A percentile compares a stretch with the other conserved stretches of the same genome.
These are phyloP conservation scores for Temnothorax longispinosus DNA, from an alignment of 1,140 invertebrate species.

Conservation along the genomic window DNA sequence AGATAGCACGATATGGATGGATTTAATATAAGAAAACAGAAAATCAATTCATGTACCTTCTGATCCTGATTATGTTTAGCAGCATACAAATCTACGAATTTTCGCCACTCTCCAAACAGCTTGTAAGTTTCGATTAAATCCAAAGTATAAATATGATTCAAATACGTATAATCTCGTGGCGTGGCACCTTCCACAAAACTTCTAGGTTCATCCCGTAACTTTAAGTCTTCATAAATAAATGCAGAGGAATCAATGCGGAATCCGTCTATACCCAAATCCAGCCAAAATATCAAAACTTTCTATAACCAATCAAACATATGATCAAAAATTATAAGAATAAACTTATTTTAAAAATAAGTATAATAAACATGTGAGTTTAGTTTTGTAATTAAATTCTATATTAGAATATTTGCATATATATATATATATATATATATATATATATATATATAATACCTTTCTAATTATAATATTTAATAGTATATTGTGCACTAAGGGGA, in stretches of 20 bases:
- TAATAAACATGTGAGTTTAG: not conserved
- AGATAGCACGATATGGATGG: not conserved
- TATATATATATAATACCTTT: not conserved
- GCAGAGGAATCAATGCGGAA: slow-evolving; percentile 91
- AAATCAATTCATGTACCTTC: slow-evolving; percentile 61
- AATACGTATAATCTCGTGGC: slow-evolving; percentile 80
- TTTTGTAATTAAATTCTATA: not conserved
- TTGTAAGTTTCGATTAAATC: slow-evolving; percentile 87
- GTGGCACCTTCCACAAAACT: slow-evolving; percentile 81
- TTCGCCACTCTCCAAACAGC: slow-evolving; percentile 88
- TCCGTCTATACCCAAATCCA: slow-evolving; percentile 90
- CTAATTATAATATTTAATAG: not conserved
- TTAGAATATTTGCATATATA: too few relatives aligned
- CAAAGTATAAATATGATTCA: slow-evolving; percentile 89
- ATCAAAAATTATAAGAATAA: not conserved
- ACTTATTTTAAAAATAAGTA: too few relatives aligned
- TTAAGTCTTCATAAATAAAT: slow-evolving; percentile 87
- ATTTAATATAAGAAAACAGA: not conserved
- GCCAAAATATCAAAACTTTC: slow-evolving; percentile 91
- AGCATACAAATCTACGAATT: slow-evolving; percentile 87
- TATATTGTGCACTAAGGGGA: too few relatives aligned
- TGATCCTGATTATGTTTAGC: slow-evolving; percentile 80
- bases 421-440: too few relatives aligned
- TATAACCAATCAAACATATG: slow-evolving; percentile 75
- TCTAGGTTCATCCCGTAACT: slow-evolving; percentile 87